These are phyloP conservation scores for Mamestra brassicae DNA, from an alignment of 2,888 invertebrate species.

Conservation along the genomic window DNA sequence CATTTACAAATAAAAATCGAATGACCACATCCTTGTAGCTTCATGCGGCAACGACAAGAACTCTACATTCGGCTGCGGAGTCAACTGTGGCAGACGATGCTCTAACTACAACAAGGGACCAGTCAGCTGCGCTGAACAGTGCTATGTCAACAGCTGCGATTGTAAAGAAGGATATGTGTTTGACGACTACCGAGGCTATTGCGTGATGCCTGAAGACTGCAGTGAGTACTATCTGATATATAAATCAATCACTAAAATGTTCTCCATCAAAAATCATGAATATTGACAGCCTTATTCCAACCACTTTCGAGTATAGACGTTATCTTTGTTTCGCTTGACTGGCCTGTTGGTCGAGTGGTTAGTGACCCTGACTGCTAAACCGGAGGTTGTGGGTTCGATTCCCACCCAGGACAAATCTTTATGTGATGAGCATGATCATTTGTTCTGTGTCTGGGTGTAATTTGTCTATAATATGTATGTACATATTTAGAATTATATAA, in stretches of 20 bases:
- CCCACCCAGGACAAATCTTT: no score
- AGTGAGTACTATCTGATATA: constrained; percentile 48
- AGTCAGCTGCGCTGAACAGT: constrained; percentile 12
- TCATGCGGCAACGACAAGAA: constrained; percentile 62
- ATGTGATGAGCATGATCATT: no score
- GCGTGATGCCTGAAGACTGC: constrained; percentile 56
- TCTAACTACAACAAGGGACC: constrained; percentile 38
- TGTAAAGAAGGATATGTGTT: constrained; percentile 59
- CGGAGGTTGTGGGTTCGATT: no score
- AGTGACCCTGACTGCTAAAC: no score
- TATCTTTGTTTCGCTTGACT: no score
- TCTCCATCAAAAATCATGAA: not conserved
- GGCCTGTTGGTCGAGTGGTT: no score
- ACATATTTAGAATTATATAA: no score
- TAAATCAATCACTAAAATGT: not conserved
- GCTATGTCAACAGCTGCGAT: constrained; percentile 55
- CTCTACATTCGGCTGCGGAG: constrained; percentile 61
- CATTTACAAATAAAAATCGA: not conserved
- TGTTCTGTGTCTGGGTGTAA: no score
- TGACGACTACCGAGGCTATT: constrained; percentile 41
- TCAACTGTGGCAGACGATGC: constrained; percentile 57
- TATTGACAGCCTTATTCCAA: not conserved
- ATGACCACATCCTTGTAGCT: constrained; percentile 28
- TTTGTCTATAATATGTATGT: no score
- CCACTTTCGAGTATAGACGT: not conserved